Evolutionary conservation across 2,113 vertebrate species (phyloP).

Genomic region (Capreolus pygargus): DNA sequence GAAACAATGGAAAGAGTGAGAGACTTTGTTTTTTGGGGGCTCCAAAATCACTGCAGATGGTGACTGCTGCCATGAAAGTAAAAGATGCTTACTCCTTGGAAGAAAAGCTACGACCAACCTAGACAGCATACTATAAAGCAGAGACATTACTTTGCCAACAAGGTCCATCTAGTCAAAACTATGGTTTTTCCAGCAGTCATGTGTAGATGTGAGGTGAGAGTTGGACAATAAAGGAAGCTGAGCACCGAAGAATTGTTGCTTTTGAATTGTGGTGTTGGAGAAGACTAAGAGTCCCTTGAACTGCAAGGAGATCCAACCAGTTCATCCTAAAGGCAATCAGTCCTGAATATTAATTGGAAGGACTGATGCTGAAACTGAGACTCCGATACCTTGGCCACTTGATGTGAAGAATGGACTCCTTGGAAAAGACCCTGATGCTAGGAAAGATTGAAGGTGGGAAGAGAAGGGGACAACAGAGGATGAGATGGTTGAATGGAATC

Average conservation of each 20-base stretch:
- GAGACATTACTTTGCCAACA: not conserved
- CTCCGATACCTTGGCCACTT: not conserved
- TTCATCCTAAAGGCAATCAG: not conserved
- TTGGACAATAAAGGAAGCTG: not conserved
- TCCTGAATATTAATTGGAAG: not conserved
- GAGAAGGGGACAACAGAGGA: not conserved
- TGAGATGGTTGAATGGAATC: not conserved
- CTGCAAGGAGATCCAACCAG: not conserved
- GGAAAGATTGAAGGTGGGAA: rapidly evolving
- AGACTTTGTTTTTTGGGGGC: not conserved
- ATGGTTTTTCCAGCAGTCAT: not conserved
- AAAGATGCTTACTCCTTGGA: not conserved
- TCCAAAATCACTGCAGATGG: not conserved
- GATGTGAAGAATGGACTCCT: not conserved
- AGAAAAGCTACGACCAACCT: not conserved
- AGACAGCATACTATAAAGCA: not conserved
- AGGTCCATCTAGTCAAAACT: not conserved
- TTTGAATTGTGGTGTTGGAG: not conserved
- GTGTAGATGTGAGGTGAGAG: not conserved
- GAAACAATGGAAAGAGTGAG: not conserved
- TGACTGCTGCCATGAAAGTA: not conserved
- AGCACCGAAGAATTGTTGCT: not conserved
- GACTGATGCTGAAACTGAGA: not conserved
- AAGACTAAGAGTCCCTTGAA: not conserved
- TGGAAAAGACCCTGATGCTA: not conserved